phyloP scores from a whole-genome alignment of 1,140 invertebrate species.

The Caerostris darwini region DNA sequence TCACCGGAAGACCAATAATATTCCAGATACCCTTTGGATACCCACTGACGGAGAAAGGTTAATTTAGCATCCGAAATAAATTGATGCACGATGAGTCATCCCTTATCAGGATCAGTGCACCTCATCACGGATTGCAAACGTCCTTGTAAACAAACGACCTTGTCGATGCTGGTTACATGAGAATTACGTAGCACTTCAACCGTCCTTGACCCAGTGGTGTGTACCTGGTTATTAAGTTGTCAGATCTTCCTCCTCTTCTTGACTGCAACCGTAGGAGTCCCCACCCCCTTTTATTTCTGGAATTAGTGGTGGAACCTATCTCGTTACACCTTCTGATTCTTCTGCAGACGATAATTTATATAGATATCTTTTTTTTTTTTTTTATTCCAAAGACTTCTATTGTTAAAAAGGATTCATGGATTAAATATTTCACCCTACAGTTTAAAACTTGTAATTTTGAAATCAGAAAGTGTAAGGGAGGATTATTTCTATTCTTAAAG shows the following conservation, averaged over 20 bases:
- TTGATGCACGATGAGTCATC: slow-evolving; percentile 57
- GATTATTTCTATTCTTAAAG: too few species aligned
- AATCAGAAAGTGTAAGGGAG: too few species aligned
- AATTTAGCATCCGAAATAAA: slow-evolving; percentile 35
- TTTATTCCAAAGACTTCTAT: too few species aligned
- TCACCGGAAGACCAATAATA: not conserved
- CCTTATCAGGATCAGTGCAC: slow-evolving; percentile 67
- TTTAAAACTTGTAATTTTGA: too few species aligned
- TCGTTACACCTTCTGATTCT: not conserved
- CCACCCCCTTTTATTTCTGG: slow-evolving; percentile 21
- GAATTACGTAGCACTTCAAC: slow-evolving; percentile 71
- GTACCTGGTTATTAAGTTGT: slow-evolving; percentile 69
- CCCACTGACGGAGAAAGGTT: not conserved
- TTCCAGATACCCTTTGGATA: not conserved
- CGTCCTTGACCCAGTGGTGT: slow-evolving; percentile 72
- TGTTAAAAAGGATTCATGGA: too few species aligned
- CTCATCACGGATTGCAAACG: slow-evolving; percentile 69
- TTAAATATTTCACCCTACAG: too few species aligned
- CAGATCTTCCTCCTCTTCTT: slow-evolving; percentile 68
- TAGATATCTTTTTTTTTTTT: too few species aligned
- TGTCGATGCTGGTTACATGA: slow-evolving; percentile 73
- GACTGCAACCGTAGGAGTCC: not conserved
- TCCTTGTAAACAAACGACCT: slow-evolving; percentile 68
- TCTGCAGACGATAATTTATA: not conserved
- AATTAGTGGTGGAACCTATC: slow-evolving; percentile 19